Evolutionary conservation across 2,888 invertebrate species (phyloP), one percentile per base, ranked within the genome.

Genomic region (Phoronis australis): DNA sequence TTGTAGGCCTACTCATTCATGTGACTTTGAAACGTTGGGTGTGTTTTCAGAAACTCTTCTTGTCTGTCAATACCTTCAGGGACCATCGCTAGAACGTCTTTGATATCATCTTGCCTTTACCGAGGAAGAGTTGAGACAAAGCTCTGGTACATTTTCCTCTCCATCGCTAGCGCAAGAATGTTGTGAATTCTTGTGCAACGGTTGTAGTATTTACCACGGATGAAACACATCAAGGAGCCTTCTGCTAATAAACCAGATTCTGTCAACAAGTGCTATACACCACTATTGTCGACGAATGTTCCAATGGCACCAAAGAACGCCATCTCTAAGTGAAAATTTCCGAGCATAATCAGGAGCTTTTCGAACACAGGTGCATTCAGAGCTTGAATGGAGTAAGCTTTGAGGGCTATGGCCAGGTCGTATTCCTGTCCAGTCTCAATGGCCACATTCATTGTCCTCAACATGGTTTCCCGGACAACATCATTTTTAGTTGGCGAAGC

Each of bases 381-480:
- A 23, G 42, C 27, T 42, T 52, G 52, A 23, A 47, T 52, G 3
- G 52, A 47, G 40, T 52, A 52, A 9, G 52, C 52, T 31, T 52
- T 52, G 4, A 47, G 40, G 18, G 52, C 52, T 20, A 52, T 51
- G 1, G 51, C 52, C 9, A 52, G 39, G 27, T 52, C 52, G 21
- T 53, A 52, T n/a, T 52, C 35, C 45, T 52, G 50, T 3, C 27
- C 18, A 4, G 47, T 42, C 42, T 53, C 52, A 20, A 6, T 25
- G 18, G 52, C 47, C 4, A 52, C 52, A 21, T 41, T 45, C 37
- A 52, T 35, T 6, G 37, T 46, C 31, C 51, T 37, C 3, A 20
- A 25, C 52, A 52, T 53, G 1, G 51, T 52, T 39, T 52, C 52
- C 15, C 39, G 38, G 24, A 52, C 52, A 22, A 50, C 50, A 42